Conservation (phyloP, 2,113 vertebrate species). For the Clarias macrocephalus region DNA sequence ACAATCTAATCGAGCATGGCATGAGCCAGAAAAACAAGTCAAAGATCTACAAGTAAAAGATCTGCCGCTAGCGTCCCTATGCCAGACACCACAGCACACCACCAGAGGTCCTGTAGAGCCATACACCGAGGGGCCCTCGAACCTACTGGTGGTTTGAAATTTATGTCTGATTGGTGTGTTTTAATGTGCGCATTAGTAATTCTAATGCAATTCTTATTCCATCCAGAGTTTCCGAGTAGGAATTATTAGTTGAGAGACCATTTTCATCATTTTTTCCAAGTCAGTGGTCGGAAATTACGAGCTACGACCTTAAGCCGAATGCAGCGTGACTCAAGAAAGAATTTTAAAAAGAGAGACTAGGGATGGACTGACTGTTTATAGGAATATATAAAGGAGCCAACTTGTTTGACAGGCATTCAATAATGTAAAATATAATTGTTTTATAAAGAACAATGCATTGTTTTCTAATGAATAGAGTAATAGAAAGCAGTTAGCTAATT, state of each 20-base stretch:
- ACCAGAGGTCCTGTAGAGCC: too few species aligned
- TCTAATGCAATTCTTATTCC: background rate
- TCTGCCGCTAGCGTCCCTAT: too few species aligned
- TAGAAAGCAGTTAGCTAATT: background rate
- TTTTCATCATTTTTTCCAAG: background rate
- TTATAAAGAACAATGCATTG: background rate
- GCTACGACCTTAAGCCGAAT: background rate
- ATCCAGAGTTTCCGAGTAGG: background rate
- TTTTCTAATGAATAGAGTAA: background rate
- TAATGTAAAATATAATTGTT: background rate
- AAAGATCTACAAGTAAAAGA: too few species aligned
- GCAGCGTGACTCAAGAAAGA: background rate
- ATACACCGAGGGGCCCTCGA: too few species aligned
- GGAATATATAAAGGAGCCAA: background rate
- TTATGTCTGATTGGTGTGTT: too few species aligned
- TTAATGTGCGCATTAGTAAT: background rate
- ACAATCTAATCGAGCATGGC: too few species aligned
- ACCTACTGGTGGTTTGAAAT: too few species aligned
- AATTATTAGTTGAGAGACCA: background rate
- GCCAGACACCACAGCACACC: too few species aligned
- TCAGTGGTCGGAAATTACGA: background rate
- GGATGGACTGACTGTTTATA: background rate
- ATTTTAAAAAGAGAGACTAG: background rate
- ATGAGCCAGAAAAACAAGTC: too few species aligned
- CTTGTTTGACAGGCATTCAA: background rate